These are phyloP conservation scores for Synaphobranchus kaupii DNA, from an alignment of 2,797 vertebrate genomes.

Conservation along the genomic window DNA sequence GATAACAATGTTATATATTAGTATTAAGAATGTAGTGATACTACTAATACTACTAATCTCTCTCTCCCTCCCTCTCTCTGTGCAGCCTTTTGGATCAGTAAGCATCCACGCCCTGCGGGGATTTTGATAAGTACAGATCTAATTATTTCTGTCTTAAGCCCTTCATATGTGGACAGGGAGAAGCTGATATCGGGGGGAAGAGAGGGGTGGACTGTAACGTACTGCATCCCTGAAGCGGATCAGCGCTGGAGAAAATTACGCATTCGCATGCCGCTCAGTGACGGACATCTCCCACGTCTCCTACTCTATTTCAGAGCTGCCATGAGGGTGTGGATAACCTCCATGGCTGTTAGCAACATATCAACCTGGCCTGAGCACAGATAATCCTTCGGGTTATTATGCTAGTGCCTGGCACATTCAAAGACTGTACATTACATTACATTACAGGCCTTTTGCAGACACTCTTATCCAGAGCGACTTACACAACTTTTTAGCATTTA, in stretches of 20 bases:
- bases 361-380: conserved; percentile 39
- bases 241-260: conserved; percentile 37
- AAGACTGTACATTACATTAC: neutral
- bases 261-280: conserved; percentile 33
- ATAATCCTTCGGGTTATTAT: neutral
- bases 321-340: conserved; percentile 41
- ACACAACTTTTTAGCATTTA: no score
- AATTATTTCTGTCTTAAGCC: conserved; percentile 14
- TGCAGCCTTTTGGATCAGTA: neutral
- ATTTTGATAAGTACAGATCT: conserved; percentile 15
- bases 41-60: neutral
- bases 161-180: neutral
- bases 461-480: no score
- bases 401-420: neutral
- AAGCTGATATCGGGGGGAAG: neutral
- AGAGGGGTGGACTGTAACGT: neutral
- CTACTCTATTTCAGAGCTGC: conserved; percentile 34
- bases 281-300: conserved; percentile 38
- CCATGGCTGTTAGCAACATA: conserved; percentile 31
- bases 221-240: conserved; percentile 29
- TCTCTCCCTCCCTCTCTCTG: neutral
- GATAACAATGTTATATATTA: no score
- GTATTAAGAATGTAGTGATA: no score
- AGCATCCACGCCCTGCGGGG: neutral
- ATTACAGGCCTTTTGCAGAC: no score